A percentile compares a stretch with the other conserved stretches of the same genome.
phyloP scores from a whole-genome alignment of 2,113 vertebrate species.

The Eurystomus gularis region DNA sequence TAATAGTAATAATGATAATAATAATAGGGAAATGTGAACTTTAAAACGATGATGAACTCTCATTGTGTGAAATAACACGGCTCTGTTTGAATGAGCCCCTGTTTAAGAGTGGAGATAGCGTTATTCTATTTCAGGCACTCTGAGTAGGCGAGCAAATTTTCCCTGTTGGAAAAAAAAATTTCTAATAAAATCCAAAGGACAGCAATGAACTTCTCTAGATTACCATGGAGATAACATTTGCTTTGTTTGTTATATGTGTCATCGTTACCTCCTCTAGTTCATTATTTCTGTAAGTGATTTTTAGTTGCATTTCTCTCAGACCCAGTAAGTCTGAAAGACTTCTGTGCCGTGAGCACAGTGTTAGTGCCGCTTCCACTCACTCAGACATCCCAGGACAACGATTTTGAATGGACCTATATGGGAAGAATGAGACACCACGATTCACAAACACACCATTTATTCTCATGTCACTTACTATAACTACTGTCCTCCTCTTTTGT shows the following conservation, averaged over 20 bases:
- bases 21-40: background rate
- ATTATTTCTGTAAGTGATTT: conserved; percentile 25
- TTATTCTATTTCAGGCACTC: conserved; percentile 66
- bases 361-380: background rate
- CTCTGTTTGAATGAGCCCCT: conserved; percentile 47
- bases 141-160: conserved; percentile 76
- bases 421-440: conserved; percentile 1
- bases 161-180: conserved; percentile 38
- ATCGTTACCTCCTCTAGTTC: conserved; percentile 61
- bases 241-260: conserved; percentile 68
- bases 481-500: conserved; percentile 97
- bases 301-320: conserved; percentile 7
- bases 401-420: background rate
- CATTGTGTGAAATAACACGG: background rate
- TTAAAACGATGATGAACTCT: conserved; percentile 3
- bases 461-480: conserved; percentile 87
- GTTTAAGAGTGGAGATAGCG: conserved; percentile 46
- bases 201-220: conserved; percentile 68
- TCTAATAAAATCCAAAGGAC: conserved; percentile 76
- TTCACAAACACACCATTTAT: conserved; percentile 33
- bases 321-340: background rate
- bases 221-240: conserved; percentile 79
- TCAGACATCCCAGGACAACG: background rate
- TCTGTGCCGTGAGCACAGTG: background rate
- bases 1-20: too few species aligned